Evolutionary conservation across 2,113 vertebrate species (phyloP), one percentile per base, ranked within the genome.

Genomic region (Nycticorax nycticorax): DNA sequence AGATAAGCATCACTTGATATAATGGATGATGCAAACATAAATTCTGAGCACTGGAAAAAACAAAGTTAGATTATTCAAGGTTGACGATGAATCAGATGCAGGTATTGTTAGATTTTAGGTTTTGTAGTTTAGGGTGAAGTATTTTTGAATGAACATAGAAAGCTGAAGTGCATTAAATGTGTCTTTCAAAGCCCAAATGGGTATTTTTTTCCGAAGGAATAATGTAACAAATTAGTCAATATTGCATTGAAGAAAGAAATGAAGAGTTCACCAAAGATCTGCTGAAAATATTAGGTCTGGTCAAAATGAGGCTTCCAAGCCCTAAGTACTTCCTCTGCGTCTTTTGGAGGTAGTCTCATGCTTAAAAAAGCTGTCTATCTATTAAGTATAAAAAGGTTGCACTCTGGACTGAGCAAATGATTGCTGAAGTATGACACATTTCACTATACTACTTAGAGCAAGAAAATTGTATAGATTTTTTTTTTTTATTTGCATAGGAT

Each of bases 211-310:
- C 56, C 59, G 87, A 57, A 85, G 56, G 64, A 94, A 78, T 88
- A 93, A 47, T 50, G 17, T 74, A 89, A 78, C 60, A 77, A 63
- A 81, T 86, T 79, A 78, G 68, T 84, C 55, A 90, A 45, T 62
- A 94, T 63, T 12, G 3, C 37, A 41, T 57, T 93, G 80, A 28
- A 64, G 53, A 81, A 92, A 92, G 59, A 57, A 87, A 88, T 17
- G 8, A 63, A 35, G 69, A 56, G n/a, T 76, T 78, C 80, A 92
- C 76, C 81, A 69, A 92, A 94, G 50, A 77, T 93, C 95, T 97
- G 85, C n/a, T 95, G 83, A 83, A 95, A 75, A 92, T 66, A 63
- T 89, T 90, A 93, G 73, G 27, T 32, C 45, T 76, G 41, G 30
- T 92, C 88, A 89, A 69, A 83, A 39, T 53, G 43, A 30, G 82